Evolutionary conservation across 1,140 invertebrate genomes (phyloP).

Genomic region (Neocloeon triangulifer): DNA sequence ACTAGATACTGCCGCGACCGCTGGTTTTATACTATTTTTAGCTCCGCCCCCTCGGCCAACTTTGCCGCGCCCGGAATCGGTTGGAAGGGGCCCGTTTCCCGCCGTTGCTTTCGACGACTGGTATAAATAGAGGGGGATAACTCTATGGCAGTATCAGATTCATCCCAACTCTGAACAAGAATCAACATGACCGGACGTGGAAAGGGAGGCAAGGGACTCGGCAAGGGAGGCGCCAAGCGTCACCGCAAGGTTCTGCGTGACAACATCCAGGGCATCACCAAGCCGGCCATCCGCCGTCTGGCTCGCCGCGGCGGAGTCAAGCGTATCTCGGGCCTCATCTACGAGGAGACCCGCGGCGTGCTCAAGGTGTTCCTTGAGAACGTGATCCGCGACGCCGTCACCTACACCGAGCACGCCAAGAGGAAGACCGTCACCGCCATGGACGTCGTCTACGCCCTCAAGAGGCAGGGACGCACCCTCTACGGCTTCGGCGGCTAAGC

Average conservation of each 20-base stretch:
- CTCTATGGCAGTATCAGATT: no score
- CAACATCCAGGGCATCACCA: slow-evolving; percentile 53
- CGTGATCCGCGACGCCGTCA: slow-evolving; percentile 34
- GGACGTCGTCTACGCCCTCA: slow-evolving; percentile 37
- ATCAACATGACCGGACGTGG: slow-evolving; percentile 33
- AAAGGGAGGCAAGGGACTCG: slow-evolving; percentile 40
- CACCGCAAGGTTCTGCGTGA: slow-evolving; percentile 42
- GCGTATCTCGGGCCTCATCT: slow-evolving; percentile 48
- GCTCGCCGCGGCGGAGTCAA: slow-evolving; percentile 42
- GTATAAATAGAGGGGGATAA: no score
- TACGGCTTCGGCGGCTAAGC: slow-evolving; percentile 38
- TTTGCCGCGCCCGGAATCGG: no score
- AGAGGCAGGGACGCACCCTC: slow-evolving; percentile 26
- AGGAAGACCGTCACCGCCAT: slow-evolving; percentile 37
- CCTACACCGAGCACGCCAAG: slow-evolving; percentile 38
- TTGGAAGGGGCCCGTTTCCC: no score
- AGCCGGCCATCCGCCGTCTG: slow-evolving; percentile 31
- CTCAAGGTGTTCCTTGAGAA: slow-evolving; percentile 17
- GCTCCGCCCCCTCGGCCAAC: no score
- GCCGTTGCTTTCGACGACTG: no score
- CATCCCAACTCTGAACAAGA: not conserved
- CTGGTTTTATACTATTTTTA: slow-evolving; percentile 26
- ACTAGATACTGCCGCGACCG: no score
- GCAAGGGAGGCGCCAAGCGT: slow-evolving; percentile 43
- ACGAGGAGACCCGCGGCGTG: slow-evolving; percentile 40